Conservation (phyloP, 2,797 vertebrate species). For the Muscicapa comitata region DNA sequence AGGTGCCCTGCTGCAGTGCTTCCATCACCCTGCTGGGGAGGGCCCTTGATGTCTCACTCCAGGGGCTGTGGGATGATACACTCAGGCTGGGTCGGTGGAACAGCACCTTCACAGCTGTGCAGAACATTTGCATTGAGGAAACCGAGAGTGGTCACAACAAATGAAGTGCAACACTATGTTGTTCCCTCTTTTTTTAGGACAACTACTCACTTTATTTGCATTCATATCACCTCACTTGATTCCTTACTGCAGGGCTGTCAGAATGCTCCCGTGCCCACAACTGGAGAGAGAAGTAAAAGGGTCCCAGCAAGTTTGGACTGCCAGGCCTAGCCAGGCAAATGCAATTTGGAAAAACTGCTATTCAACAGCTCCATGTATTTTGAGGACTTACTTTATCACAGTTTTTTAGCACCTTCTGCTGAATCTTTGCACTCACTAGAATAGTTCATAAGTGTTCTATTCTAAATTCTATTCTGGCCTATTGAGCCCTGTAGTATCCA, state of each 20-base stretch:
- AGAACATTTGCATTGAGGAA: neutral
- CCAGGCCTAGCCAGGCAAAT: neutral
- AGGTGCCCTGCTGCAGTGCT: fast-evolving
- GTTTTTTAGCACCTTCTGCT: neutral
- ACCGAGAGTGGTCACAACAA: neutral
- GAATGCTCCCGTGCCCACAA: neutral
- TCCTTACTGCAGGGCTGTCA: neutral
- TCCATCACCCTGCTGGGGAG: neutral
- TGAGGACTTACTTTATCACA: neutral
- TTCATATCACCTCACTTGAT: fast-evolving
- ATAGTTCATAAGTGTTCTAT: neutral
- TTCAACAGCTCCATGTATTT: neutral
- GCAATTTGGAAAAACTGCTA: neutral
- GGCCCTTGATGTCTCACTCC: neutral
- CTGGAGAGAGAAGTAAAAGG: neutral
- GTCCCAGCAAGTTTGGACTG: neutral
- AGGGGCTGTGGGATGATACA: fast-evolving
- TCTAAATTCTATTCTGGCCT: neutral
- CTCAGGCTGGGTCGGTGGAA: neutral
- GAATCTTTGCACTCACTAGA: neutral
- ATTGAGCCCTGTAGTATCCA: neutral
- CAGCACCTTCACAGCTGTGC: neutral
- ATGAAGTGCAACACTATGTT: fast-evolving
- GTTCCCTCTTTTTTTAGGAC: neutral
- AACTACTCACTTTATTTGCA: neutral